Base-by-base conservation (phyloP, 2,797 vertebrate species). In the Leuciscus waleckii region DNA sequence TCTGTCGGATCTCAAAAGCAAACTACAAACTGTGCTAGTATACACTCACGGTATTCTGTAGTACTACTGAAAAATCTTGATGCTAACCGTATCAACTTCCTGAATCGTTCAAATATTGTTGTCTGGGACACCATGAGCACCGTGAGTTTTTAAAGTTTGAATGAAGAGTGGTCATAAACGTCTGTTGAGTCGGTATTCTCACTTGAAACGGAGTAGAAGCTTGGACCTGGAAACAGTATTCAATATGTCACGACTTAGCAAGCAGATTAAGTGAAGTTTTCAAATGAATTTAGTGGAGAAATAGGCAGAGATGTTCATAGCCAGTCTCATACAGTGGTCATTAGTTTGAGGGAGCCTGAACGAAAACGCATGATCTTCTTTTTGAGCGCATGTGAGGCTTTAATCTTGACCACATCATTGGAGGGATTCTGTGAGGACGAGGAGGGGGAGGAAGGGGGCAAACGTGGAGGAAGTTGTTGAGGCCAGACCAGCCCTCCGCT, bases 301-400 rank as follows among this genome's bases (percentile, higher is more conserved):
- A 77, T 58, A 39, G 21, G 51, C 23, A 61, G 14, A 77, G 37
- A 61, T 61, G 35, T 54, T 21, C 11, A 43, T 32, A 10, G 51
- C 37, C 32, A 61, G 49, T n/a, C 46, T 97, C 94, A 98, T 32
- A 98, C 97, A 0, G 97, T 98, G 0, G 97, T 98, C 97, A 98
- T 98, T 90, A 98, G 97, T 92, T 98, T 98, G 70, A 98, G 96
- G 1, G 97, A 97, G 61, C 97, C 97, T 0, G 97, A 96, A 58
- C 97, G 96, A 91, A 98, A 98, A 71, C 97, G 93, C 86, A 98
- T 93, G 49, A 98, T 98, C 93, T 98, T 98, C 89, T 97, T 98
- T 92, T 98, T 98, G 13, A 98, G 96, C 0, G 97, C 97, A 1
- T 98, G 97, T 0, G 97, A 98, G 2, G 97, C 97, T 93, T 98